Base-by-base conservation (phyloP, 2,797 vertebrate species). In the Lerista edwardsae region DNA sequence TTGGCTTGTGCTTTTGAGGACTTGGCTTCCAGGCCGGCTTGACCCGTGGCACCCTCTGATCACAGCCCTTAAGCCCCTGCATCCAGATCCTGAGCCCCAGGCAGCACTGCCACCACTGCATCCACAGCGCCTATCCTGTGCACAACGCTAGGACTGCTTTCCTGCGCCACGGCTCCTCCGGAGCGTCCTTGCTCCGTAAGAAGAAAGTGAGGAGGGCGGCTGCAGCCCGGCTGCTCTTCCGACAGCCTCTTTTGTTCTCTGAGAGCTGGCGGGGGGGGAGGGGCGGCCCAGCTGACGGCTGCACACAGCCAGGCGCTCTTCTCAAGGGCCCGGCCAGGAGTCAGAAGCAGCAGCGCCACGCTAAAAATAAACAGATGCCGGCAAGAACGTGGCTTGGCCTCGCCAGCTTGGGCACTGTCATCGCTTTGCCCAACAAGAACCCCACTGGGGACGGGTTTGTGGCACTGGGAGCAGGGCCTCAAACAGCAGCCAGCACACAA, bases 281-380 rank as follows among this genome's bases (percentile, higher is more conserved):
- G 75, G 4, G 34, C 71, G 86, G 0, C n/a, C 62, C 12, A 81
- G 86, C 14, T 76, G 1, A 73, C 83, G 85, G 69, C 86, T 47
- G 75, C 1, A 27, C 80, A 47, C n/a, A 84, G 19, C 83, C 0
- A 36, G 86, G 75, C 86, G 0, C 1, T 0, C 31, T 0, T 82
- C 83, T 85, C 31, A 19, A 44, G 86, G 80, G 86, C 85, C 82
- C n/a, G 69, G 36, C 21, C 6, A 77, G 78, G 77, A 86, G 74
- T 75, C 6, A 80, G 72, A 85, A 86, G 7, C 86, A 88, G 88
- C 82, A 83, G 3, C 0, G 0, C 71, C 84, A 81, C 1, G 89
- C 93, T 93, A 93, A 92, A 94, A 91, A 93, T 93, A 94, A 91
- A 91, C 87, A 90, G 79, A 84, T 0, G 67, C 79, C 25, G 0